Percentiles rank a stretch among this genome's conserved stretches.
phyloP scores from a whole-genome alignment of 2,113 vertebrate species.

The Tonatia bakeri region DNA sequence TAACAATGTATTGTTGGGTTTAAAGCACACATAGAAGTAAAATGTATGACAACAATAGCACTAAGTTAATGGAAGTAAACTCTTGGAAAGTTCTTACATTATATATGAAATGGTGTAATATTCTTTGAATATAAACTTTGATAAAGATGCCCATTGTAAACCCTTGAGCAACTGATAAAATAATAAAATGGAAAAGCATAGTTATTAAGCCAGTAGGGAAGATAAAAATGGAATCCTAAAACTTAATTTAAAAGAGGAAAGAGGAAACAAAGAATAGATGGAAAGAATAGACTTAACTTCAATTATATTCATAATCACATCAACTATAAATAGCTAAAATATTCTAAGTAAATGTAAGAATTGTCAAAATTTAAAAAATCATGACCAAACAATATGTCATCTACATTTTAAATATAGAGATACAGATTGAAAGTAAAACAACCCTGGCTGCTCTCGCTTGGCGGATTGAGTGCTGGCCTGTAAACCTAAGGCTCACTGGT shows the following conservation, averaged over 20 bases:
- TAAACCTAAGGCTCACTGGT: no score
- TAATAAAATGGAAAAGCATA: background rate
- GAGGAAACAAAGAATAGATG: background rate
- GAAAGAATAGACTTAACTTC: background rate
- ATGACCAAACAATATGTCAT: background rate
- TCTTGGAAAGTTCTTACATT: background rate
- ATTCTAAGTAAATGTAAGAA: background rate
- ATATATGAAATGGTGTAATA: background rate
- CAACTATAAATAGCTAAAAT: background rate
- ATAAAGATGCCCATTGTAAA: background rate
- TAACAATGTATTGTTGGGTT: background rate
- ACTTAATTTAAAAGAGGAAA: background rate
- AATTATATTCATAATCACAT: background rate
- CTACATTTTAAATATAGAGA: background rate
- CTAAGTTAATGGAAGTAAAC: constrained; percentile 3
- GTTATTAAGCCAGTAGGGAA: background rate
- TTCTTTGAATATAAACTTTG: background rate
- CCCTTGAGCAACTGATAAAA: background rate
- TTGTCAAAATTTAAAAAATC: background rate
- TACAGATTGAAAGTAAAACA: background rate
- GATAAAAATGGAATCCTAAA: constrained; percentile 27
- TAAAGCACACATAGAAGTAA: background rate
- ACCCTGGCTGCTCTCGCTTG: no score
- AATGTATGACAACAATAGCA: background rate
- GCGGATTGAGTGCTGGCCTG: no score